A percentile compares a stretch with the other conserved stretches of the same genome.
These are phyloP conservation scores for Xenus cinereus DNA, from an alignment of 2,113 vertebrate species.

Conservation along the genomic window DNA sequence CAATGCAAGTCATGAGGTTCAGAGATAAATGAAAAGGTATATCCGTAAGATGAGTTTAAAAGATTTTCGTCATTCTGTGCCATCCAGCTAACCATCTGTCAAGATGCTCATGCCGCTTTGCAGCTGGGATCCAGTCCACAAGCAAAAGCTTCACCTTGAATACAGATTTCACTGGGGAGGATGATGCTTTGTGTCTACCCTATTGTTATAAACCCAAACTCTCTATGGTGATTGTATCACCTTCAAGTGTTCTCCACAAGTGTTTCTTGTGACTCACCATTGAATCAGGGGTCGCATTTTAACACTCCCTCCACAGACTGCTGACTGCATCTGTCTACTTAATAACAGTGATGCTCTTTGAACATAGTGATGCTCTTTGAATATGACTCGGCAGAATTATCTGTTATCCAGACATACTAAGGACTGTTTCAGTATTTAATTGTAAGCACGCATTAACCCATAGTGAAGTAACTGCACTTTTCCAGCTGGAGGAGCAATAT, in stretches of 20 bases:
- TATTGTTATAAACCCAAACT: background rate
- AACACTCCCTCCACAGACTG: background rate
- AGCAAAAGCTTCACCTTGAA: background rate
- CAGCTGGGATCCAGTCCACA: background rate
- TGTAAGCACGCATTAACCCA: background rate
- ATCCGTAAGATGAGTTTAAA: background rate
- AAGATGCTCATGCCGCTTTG: background rate
- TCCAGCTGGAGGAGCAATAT: background rate
- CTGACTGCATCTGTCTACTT: background rate
- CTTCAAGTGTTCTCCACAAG: background rate
- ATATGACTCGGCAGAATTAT: background rate
- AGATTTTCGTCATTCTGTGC: background rate
- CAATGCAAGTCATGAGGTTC: background rate
- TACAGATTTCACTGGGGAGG: background rate
- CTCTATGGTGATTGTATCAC: background rate
- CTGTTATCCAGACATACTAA: background rate
- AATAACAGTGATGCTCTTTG: background rate
- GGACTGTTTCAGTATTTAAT: background rate
- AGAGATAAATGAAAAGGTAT: background rate
- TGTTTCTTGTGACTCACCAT: background rate
- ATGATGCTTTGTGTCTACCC: background rate
- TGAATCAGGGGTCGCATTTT: slow-evolving; percentile 4
- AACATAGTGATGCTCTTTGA: background rate
- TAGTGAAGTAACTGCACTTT: background rate
- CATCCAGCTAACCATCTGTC: background rate